These are phyloP conservation scores for Lordiphosa mommai DNA, from an alignment of 1,140 invertebrate species.

Conservation along the genomic window DNA sequence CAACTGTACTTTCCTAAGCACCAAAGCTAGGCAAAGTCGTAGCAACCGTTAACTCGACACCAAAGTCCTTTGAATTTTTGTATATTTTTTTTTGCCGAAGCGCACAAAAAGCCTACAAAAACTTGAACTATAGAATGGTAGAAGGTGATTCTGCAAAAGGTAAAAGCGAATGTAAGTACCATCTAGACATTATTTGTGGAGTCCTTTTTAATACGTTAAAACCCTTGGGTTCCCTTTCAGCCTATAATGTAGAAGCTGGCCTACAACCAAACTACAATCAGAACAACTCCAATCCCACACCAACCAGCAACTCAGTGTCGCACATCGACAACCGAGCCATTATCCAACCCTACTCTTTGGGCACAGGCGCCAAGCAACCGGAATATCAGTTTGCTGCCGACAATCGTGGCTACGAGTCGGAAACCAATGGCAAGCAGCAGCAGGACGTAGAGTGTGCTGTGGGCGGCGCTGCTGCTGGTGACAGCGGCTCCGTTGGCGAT, in stretches of 20 bases:
- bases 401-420: constrained; percentile 69
- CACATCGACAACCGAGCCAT: constrained; percentile 75
- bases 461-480: constrained; percentile 57
- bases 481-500: constrained; percentile 48
- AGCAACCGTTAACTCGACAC: constrained; percentile 11
- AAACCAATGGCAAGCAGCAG: constrained; percentile 62
- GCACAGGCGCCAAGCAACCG: constrained; percentile 52
- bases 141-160: constrained; percentile 87
- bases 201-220: not conserved
- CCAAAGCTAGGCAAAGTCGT: constrained; percentile 23
- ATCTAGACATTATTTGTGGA: not conserved
- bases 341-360: constrained; percentile 70
- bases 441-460: constrained; percentile 75
- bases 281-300: constrained; percentile 73
- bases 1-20: constrained; percentile 52
- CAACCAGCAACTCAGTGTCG: constrained; percentile 24
- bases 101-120: constrained; percentile 72
- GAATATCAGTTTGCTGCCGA: constrained; percentile 73
- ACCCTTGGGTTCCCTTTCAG: constrained; percentile 8
- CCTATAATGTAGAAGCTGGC: constrained; percentile 84
- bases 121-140: constrained; percentile 87
- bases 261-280: constrained; percentile 87
- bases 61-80: constrained; percentile 22
- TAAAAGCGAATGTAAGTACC: constrained; percentile 85
- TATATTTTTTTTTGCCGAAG: constrained; percentile 62